A percentile compares a stretch with the other conserved stretches of the same genome.
Evolutionary conservation across 2,113 vertebrate genomes (phyloP).

Genomic region (Paedocypris sp.): DNA sequence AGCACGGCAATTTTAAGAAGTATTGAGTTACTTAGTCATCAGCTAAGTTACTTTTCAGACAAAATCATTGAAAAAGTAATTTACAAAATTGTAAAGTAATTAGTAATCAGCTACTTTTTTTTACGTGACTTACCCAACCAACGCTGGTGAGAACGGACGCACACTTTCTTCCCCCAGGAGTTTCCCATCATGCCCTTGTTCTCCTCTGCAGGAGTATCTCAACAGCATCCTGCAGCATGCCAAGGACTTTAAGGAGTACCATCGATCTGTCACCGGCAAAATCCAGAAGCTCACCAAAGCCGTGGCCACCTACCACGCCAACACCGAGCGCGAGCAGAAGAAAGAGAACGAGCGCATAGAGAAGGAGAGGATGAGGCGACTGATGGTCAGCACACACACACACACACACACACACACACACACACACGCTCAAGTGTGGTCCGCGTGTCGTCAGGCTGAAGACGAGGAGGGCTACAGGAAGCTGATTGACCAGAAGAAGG

Average conservation of each 20-base stretch:
- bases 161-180: too few species aligned
- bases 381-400: constrained; percentile 73
- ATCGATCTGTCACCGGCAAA: constrained; percentile 86
- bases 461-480: constrained; percentile 96
- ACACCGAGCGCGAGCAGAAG: constrained; percentile 96
- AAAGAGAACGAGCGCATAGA: constrained; percentile 95
- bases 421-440: too few species aligned
- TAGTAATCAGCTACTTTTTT: too few species aligned
- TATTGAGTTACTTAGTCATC: too few species aligned
- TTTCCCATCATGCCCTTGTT: too few species aligned
- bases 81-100: too few species aligned
- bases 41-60: too few species aligned
- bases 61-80: too few species aligned
- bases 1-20: too few species aligned
- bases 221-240: constrained; percentile 97
- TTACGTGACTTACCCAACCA: too few species aligned
- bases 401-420: too few species aligned
- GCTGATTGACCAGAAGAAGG: constrained; percentile 97
- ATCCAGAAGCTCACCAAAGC: constrained; percentile 95
- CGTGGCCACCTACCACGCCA: constrained; percentile 89
- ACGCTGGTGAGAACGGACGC: too few species aligned
- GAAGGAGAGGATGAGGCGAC: constrained; percentile 89
- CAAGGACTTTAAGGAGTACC: constrained; percentile 97
- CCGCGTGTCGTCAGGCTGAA: constrained; percentile 66
- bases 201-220: constrained; percentile 99